These are phyloP conservation scores for Epizoanthus ramosus DNA, from an alignment of 92 coral and sea anemone species.

Conservation along the genomic window DNA sequence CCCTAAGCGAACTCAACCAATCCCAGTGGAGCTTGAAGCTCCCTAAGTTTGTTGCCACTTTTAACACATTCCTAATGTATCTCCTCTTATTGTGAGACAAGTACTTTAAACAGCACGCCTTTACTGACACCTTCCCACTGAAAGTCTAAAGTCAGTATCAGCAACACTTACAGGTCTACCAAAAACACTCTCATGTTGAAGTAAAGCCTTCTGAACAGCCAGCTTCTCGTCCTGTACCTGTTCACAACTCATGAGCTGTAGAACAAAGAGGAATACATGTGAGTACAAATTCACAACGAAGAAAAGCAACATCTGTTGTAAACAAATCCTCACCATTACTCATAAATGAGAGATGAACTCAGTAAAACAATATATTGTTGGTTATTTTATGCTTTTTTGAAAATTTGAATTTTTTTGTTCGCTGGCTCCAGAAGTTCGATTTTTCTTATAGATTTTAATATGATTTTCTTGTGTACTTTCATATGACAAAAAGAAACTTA, in stretches of 20 bases:
- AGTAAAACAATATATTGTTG: no score
- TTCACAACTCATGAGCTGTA: constrained; percentile 73
- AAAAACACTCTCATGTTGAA: constrained; percentile 93
- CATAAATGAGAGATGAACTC: background rate
- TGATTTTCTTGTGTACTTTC: no score
- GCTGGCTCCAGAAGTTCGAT: no score
- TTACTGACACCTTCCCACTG: background rate
- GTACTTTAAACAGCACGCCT: background rate
- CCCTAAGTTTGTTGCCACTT: no score
- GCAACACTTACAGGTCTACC: constrained; percentile 86
- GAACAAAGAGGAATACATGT: background rate
- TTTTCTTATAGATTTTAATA: no score
- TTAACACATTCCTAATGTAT: no score
- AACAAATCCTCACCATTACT: background rate
- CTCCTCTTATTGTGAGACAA: no score
- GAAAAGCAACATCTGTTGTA: background rate
- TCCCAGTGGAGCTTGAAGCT: no score
- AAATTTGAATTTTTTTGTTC: no score
- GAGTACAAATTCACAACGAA: background rate
- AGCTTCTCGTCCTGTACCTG: constrained; percentile 93
- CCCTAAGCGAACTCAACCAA: no score
- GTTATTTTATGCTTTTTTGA: no score
- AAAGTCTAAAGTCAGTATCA: background rate
- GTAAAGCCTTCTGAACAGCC: constrained; percentile 88
- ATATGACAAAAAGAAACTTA: no score